Percentiles rank a stretch among this genome's conserved stretches.
These are phyloP conservation scores for Bos taurus DNA, from an alignment of 2,113 vertebrate genomes.

Conservation along the genomic window ARS-UCD2.0 NC_037330.1:63127001-63127500, in stretches of 20 bases:
- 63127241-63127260: neutral
- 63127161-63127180: neutral
- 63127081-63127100: neutral
- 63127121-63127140: neutral
- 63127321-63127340: neutral
- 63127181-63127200: neutral
- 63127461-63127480: too few species aligned
- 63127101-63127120: neutral
- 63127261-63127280: neutral
- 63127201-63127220: neutral
- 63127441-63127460: too few species aligned
- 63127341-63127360: neutral
- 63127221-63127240: neutral
- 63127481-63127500: too few species aligned
- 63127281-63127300: neutral
- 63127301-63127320: neutral
- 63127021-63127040: accelerated
- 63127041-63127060: neutral
- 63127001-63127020: neutral
- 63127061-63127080: neutral
- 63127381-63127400: neutral
- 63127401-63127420: too few species aligned
- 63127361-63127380: neutral
- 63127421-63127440: too few species aligned
- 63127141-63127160: neutral